These are phyloP conservation scores for Austrolebias charrua DNA, from an alignment of 2,797 vertebrate genomes.

Conservation along the genomic window DNA sequence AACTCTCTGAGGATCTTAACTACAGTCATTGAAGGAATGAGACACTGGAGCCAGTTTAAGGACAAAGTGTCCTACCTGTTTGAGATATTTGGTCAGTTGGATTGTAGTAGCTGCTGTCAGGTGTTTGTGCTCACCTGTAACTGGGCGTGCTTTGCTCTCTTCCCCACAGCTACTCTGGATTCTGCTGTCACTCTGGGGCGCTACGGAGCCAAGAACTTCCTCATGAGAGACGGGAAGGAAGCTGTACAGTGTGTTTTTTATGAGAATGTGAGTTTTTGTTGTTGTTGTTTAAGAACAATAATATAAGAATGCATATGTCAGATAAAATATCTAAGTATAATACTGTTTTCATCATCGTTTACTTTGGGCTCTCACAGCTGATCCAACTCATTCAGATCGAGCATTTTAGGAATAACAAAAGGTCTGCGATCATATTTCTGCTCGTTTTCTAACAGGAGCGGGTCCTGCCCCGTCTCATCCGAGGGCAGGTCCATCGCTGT, in stretches of 20 bases:
- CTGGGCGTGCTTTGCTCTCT: slow-evolving; percentile 23
- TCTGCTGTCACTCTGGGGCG: slow-evolving; percentile 89
- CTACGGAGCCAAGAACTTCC: slow-evolving; percentile 89
- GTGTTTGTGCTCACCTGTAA: slow-evolving; percentile 9
- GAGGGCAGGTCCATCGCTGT: slow-evolving; percentile 90
- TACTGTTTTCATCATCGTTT: neutral
- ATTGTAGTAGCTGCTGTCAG: neutral
- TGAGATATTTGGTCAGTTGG: slow-evolving; percentile 89
- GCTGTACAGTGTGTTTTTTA: slow-evolving; percentile 88
- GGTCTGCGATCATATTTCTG: neutral
- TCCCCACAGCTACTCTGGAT: slow-evolving; percentile 85
- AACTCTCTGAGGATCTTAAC: slow-evolving; percentile 89
- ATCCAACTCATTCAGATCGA: neutral
- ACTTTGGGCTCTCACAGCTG: neutral
- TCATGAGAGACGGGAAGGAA: slow-evolving; percentile 89
- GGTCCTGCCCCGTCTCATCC: slow-evolving; percentile 89
- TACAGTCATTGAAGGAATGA: slow-evolving; percentile 89
- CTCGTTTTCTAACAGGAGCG: slow-evolving; percentile 81
- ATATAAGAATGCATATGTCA: no score
- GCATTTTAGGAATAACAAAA: no score
- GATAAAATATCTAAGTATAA: no score
- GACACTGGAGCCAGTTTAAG: slow-evolving; percentile 88
- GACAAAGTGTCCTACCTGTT: slow-evolving; percentile 84
- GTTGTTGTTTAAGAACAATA: neutral
- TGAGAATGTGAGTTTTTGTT: slow-evolving; percentile 88